A percentile compares a stretch with the other conserved stretches of the same genome.
Evolutionary conservation across 2,797 vertebrate species (phyloP).

Genomic region (Dendrocincla fuliginosa): DNA sequence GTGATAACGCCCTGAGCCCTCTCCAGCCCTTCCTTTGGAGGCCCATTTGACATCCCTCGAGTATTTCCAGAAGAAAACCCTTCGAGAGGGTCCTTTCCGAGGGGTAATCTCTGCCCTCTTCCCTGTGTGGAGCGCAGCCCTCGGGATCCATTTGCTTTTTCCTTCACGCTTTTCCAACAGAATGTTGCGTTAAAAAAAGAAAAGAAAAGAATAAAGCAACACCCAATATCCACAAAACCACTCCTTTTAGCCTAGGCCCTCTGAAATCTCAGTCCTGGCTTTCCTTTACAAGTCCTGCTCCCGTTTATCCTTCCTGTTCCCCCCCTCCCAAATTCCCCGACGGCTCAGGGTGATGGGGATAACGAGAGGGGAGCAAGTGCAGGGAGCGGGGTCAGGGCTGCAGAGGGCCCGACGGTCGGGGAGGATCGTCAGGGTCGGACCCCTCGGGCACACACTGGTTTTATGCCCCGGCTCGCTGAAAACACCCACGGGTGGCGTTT

Average conservation of each 20-base stretch:
- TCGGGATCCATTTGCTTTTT: neutral
- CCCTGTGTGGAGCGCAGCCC: neutral
- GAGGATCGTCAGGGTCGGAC: neutral
- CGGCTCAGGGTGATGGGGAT: neutral
- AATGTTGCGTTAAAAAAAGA: neutral
- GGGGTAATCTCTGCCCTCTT: neutral
- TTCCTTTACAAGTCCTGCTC: neutral
- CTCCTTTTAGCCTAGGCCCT: neutral
- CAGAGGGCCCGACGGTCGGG: accelerated
- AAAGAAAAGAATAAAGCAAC: neutral
- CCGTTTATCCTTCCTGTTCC: neutral
- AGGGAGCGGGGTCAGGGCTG: neutral
- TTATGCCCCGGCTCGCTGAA: neutral
- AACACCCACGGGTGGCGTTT: neutral
- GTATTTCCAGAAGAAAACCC: neutral
- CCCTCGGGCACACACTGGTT: neutral
- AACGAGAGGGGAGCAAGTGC: neutral
- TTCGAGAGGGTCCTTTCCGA: neutral
- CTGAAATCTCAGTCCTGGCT: neutral
- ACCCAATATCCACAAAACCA: too few species aligned
- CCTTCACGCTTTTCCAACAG: accelerated
- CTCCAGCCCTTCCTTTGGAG: neutral
- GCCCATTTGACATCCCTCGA: neutral
- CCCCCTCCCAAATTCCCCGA: neutral
- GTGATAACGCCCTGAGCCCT: neutral